These are phyloP conservation scores for Cynodonichthys magdalenae DNA, from an alignment of 2,797 vertebrate species.

Conservation along the genomic window DNA sequence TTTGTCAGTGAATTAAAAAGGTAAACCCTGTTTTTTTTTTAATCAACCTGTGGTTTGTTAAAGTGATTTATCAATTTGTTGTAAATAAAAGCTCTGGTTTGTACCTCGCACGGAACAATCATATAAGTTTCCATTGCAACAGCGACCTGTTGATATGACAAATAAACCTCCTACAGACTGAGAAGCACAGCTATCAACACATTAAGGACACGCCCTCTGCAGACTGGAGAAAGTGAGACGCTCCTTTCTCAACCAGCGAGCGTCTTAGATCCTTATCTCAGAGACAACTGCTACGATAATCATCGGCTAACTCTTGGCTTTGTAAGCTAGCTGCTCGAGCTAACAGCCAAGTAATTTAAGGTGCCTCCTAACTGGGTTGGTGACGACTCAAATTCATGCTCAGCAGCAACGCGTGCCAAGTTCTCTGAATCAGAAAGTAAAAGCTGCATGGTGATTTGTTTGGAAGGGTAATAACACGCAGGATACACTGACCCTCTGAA, in stretches of 20 bases:
- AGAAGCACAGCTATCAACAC: conserved; percentile 34
- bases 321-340: conserved; percentile 49
- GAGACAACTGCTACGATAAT: conserved; percentile 35
- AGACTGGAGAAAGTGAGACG: no score
- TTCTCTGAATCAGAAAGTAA: conserved; percentile 5
- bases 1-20: no score
- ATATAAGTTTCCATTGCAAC: conserved; percentile 16
- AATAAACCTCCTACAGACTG: conserved; percentile 38
- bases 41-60: no score
- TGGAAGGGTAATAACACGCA: conserved; percentile 31
- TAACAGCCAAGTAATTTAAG: conserved; percentile 60
- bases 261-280: conserved; percentile 49
- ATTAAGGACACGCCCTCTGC: conserved; percentile 27
- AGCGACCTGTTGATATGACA: conserved; percentile 21
- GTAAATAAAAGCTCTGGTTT: no score
- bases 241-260: conserved; percentile 5
- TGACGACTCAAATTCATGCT: conserved; percentile 69
- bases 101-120: neutral
- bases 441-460: conserved; percentile 35
- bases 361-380: conserved; percentile 41
- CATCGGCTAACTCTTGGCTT: conserved; percentile 42
- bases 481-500: conserved; percentile 56
- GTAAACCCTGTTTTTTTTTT: no score
- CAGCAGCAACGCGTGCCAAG: conserved; percentile 44
- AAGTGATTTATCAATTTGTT: no score